A percentile compares a stretch with the other conserved stretches of the same genome.
These are phyloP conservation scores for Notiomystis cincta DNA, from an alignment of 2,113 vertebrate genomes.

Conservation along the genomic window DNA sequence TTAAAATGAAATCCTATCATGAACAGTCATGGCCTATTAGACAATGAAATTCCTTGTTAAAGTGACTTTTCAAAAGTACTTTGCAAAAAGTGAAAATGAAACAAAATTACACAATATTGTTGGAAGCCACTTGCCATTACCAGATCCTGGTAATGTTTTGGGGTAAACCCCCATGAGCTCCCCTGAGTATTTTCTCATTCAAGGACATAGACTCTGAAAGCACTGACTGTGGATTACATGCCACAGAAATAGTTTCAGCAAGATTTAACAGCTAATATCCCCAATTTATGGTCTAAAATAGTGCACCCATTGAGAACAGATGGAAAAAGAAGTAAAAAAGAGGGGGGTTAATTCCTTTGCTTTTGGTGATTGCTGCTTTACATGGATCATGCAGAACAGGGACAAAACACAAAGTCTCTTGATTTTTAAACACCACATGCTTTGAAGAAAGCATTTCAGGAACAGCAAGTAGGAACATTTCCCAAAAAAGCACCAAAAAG, in stretches of 20 bases:
- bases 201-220: background rate
- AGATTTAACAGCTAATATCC: background rate
- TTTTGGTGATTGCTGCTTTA: background rate
- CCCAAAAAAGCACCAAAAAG: background rate
- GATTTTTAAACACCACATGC: background rate
- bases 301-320: background rate
- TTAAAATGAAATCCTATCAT: conserved; percentile 51
- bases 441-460: background rate
- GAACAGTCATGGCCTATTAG: conserved; percentile 26
- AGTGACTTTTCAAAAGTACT: conserved; percentile 27
- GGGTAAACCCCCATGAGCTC: background rate
- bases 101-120: background rate
- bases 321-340: background rate
- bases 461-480: background rate
- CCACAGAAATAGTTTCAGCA: background rate
- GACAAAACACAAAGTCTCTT: background rate
- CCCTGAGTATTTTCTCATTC: background rate
- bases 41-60: conserved; percentile 35
- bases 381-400: background rate
- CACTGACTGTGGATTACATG: background rate
- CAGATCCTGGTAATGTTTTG: background rate
- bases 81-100: conserved; percentile 2
- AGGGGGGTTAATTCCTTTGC: background rate
- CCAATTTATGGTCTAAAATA: background rate
- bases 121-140: background rate